These are phyloP conservation scores for Papilio protenor DNA, from an alignment of 2,888 invertebrate species.

Conservation along the genomic window DNA sequence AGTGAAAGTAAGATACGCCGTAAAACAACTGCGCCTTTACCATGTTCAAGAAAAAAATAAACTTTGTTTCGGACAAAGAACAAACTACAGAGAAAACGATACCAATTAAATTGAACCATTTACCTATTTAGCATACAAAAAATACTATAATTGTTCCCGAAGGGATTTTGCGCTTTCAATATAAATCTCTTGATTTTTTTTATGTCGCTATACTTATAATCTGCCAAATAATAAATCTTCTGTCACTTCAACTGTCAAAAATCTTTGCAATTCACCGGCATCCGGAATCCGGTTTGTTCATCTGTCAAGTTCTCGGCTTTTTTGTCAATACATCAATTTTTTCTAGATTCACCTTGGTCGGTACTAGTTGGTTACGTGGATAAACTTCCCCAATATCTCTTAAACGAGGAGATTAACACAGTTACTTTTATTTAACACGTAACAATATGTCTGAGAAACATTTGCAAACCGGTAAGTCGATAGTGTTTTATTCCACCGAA, in stretches of 20 bases:
- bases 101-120: neutral
- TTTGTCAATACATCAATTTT: neutral
- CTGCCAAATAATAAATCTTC: neutral
- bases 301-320: neutral
- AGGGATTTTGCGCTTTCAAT: too few relatives aligned
- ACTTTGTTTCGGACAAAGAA: neutral
- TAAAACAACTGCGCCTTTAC: neutral
- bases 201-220: neutral
- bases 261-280: neutral
- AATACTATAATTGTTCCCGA: too few relatives aligned
- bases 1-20: neutral
- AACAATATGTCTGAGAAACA: slow-evolving; percentile 73
- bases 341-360: neutral
- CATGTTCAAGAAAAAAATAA: neutral
- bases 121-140: neutral
- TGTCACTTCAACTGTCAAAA: neutral
- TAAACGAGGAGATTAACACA: neutral
- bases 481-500: neutral
- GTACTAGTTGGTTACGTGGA: neutral
- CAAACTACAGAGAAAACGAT: neutral
- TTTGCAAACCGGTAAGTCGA: slow-evolving; percentile 70
- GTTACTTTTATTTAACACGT: neutral
- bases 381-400: neutral
- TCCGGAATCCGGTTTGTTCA: neutral
- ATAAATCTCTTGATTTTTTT: neutral